Percentiles rank a stretch among this genome's conserved stretches.
Conservation (phyloP, 2,888 invertebrate genomes). For the Melanchra persicariae region DNA sequence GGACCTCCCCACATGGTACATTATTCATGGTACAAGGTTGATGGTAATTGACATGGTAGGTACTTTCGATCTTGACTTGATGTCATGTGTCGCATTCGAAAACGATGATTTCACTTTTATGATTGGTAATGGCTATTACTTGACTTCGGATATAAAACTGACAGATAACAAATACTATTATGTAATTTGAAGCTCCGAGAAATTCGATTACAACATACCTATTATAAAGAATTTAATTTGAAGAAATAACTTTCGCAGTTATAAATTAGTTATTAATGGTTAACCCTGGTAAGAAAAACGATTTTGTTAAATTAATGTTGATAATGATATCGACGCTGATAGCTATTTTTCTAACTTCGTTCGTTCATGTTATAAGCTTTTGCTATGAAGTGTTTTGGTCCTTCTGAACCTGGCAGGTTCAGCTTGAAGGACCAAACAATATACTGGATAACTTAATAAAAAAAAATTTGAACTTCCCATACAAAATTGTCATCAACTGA, state of each 20-base stretch:
- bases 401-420: too few species aligned
- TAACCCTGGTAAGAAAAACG: background rate
- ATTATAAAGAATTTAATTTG: too few species aligned
- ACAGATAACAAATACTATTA: background rate
- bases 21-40: constrained; percentile 60
- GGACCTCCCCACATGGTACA: constrained; percentile 42
- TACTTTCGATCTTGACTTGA: constrained; percentile 59
- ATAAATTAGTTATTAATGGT: too few species aligned
- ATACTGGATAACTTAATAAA: too few species aligned
- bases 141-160: background rate
- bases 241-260: background rate
- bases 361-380: too few species aligned
- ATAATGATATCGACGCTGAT: background rate
- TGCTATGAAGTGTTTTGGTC: too few species aligned
- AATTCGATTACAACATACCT: background rate
- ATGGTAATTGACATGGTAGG: constrained; percentile 61
- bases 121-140: constrained; percentile 18
- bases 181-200: background rate
- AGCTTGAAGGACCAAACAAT: too few species aligned
- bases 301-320: background rate
- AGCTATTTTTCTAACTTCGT: too few species aligned
- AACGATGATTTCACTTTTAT: constrained; percentile 60
- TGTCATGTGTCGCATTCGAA: constrained; percentile 56
- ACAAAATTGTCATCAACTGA: too few species aligned
- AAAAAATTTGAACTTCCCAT: too few species aligned